Percentiles rank a stretch among this genome's conserved stretches.
Evolutionary conservation across 2,888 invertebrate species (phyloP).

Genomic region (Chaetoderma sp.): DNA sequence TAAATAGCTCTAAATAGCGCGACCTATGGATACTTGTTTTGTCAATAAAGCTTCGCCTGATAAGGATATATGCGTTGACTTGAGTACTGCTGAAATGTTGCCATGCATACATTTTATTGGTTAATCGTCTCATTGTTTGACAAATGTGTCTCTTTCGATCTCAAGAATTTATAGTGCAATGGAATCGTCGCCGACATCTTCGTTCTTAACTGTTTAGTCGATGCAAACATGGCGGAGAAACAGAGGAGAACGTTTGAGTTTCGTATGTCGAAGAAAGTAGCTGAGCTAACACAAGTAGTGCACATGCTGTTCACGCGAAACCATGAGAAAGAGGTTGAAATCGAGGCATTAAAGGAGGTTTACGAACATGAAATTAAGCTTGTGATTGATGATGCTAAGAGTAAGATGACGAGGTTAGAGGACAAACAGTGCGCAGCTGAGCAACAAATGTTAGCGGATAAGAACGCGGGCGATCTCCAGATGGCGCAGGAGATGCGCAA

Average conservation of each 20-base stretch:
- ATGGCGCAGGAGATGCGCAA: slow-evolving; percentile 2
- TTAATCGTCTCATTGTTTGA: too few species aligned
- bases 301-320: slow-evolving; percentile 68
- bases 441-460: slow-evolving; percentile 35
- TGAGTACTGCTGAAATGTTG: too few species aligned
- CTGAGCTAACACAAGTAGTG: slow-evolving; percentile 67
- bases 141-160: too few species aligned
- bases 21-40: too few species aligned
- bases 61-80: too few species aligned
- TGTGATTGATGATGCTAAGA: slow-evolving; percentile 55
- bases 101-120: too few species aligned
- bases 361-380: slow-evolving; percentile 62
- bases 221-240: too few species aligned
- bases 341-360: slow-evolving; percentile 61
- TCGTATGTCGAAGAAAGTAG: slow-evolving; percentile 68
- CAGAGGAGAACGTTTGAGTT: slow-evolving; percentile 63
- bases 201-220: too few species aligned
- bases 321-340: slow-evolving; percentile 66
- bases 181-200: too few species aligned
- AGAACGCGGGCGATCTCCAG: not conserved
- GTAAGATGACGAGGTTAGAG: slow-evolving; percentile 45
- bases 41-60: too few species aligned
- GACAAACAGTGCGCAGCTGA: slow-evolving; percentile 38
- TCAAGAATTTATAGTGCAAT: too few species aligned
- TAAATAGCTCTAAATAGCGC: too few species aligned